These are phyloP conservation scores for Conomelus anceps DNA, from an alignment of 2,888 invertebrate genomes.

Conservation along the genomic window DNA sequence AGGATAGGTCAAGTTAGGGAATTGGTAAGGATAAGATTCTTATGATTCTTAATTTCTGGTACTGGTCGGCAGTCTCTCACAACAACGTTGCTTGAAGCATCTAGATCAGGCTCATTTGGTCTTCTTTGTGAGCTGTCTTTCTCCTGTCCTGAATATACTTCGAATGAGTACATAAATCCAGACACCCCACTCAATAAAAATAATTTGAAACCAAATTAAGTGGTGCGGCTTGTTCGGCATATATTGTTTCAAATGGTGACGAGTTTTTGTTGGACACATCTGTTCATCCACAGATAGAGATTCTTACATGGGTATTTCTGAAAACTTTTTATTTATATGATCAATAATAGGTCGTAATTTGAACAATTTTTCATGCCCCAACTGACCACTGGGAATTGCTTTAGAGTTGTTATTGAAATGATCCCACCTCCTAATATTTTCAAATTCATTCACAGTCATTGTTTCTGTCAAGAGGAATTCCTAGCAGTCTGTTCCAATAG, in stretches of 20 bases:
- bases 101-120: constrained; percentile 24
- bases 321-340: constrained; percentile 28
- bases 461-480: constrained; percentile 28
- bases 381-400: constrained; percentile 15
- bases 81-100: constrained; percentile 25
- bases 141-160: constrained; percentile 28
- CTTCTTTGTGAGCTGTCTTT: constrained; percentile 16
- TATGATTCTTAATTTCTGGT: constrained; percentile 12
- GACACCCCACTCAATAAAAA: constrained; percentile 23
- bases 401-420: constrained; percentile 34
- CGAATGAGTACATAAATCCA: constrained; percentile 27
- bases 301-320: constrained; percentile 29
- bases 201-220: constrained; percentile 34
- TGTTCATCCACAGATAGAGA: constrained; percentile 35
- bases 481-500: constrained; percentile 32
- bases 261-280: constrained; percentile 34
- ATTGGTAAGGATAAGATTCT: too few relatives aligned
- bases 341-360: constrained; percentile 33
- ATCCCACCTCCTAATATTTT: constrained; percentile 29
- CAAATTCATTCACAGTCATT: constrained; percentile 34
- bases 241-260: constrained; percentile 36
- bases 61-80: constrained; percentile 23
- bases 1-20: too few relatives aligned
- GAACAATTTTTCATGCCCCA: constrained; percentile 27
- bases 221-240: constrained; percentile 40